Evolutionary conservation across 2,888 invertebrate species (phyloP), one percentile per base, ranked within the genome.

Genomic region (Nomada lathburiana): DNA sequence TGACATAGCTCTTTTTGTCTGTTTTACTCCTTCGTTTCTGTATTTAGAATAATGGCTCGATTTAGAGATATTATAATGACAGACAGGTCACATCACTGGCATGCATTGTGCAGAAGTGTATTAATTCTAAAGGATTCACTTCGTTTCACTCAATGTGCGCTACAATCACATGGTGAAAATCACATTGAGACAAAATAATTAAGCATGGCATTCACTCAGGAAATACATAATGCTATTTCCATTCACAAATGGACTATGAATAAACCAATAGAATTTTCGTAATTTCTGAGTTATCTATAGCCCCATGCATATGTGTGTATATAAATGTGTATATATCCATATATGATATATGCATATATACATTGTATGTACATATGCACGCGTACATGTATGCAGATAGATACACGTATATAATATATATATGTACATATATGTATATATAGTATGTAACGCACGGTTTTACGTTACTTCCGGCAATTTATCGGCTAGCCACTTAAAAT

Each of bases 381-480:
- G 3, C 72, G 86, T 79, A 80, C 86, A 85, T 47, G 47, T 47
- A 80, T 67, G 26, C 63, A 55, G 36, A 55, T 53, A 55, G 11
- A 47, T 47, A 47, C 11, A 11, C 47, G 47, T 29, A 13, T 57
- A 20, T 62, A 80, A 62, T 82, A 80, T 72, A 62, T 62, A 44
- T 53, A 55, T 53, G 5, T 57, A 68, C 26, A 57, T 64, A 68
- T 84, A 79, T 75, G 65, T 70, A 82, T 62, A 74, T 76, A 85
- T 68, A 84, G 67, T 76, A 86, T 79, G 82, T 86, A 86, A 86
- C 82, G 81, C 85, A 90, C 87, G 88, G 86, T 90, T 90, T 93
- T 92, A 93, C 94, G 93, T 93, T 94, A 94, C 93, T 94, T 94
- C 94, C 94, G 94, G 94, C 93, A 90, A 91, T 90, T 90, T 89